Conservation (phyloP, 2,888 invertebrate genomes). For the Ophion obscuratus region DNA sequence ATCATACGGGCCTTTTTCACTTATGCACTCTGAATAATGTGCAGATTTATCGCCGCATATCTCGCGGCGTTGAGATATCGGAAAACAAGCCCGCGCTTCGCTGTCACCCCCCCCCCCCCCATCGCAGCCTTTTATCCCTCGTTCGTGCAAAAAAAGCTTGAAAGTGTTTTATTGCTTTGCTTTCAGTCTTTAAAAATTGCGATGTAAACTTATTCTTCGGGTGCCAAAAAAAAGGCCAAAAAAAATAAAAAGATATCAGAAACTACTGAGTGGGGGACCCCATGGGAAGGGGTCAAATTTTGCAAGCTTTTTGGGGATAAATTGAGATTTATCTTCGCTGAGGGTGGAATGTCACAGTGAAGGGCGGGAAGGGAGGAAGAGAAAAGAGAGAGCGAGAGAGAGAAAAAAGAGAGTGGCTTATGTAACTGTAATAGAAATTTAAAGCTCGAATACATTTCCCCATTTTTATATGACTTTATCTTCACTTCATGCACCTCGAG, state of each 20-base stretch:
- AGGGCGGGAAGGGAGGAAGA: background rate
- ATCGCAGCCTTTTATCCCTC: background rate
- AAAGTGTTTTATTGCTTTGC: conserved; percentile 29
- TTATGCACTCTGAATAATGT: conserved; percentile 43
- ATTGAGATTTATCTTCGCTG: conserved; percentile 22
- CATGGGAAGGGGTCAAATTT: background rate
- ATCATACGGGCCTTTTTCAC: conserved; percentile 41
- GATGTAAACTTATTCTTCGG: background rate
- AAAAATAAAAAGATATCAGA: background rate
- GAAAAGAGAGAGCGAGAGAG: conserved; percentile 7
- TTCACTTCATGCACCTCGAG: conserved; percentile 31
- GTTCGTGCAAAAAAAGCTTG: conserved; percentile 25
- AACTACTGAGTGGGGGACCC: no score
- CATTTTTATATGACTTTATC: conserved; percentile 51
- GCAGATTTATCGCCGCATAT: conserved; percentile 35
- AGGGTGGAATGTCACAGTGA: conserved; percentile 1
- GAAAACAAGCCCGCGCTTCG: conserved; percentile 16
- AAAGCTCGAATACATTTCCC: conserved; percentile 6
- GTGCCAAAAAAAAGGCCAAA: background rate
- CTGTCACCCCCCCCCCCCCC: background rate
- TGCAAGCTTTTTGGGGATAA: background rate
- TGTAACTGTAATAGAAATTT: conserved; percentile 46
- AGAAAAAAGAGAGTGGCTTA: conserved; percentile 1
- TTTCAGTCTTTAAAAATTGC: background rate
- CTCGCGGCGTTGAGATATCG: conserved; percentile 29